Evolutionary conservation across 2,888 invertebrate genomes (phyloP), one percentile per base, ranked within the genome.

Genomic region (Formica aserva): DNA sequence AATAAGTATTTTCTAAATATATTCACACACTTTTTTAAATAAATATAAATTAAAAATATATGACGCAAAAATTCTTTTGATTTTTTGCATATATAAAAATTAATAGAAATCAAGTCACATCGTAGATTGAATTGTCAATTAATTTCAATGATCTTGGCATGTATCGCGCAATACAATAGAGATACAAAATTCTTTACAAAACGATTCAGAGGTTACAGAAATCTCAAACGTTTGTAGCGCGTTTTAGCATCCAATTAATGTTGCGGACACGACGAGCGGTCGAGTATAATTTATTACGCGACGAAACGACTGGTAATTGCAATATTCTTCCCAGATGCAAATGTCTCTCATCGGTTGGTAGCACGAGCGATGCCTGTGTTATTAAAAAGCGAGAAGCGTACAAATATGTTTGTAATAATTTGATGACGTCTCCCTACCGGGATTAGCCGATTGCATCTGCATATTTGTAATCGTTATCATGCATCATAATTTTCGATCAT

Each of bases 281-380:
- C n/a, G 62, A 67, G 83, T 87, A 84, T 89, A 89, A 89, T 89
- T 89, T 88, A 89, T 89, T 84, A 87, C 85, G 78, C 45, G 72
- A 71, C 45, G 89, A 85, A 84, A 83, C 86, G 88, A 82, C 67
- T 60, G 69, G 78, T 82, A 63, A 83, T 88, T 84, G 89, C 89
- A 89, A 90, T 90, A 89, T 90, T 88, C 89, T 89, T 90, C 80
- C 85, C 76, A 87, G 88, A 89, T 87, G 77, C 87, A 86, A 41
- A 63, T 82, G 85, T 82, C 85, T 83, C 83, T 71, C 72, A 87
- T 90, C 86, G 85, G 83, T 71, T 82, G 80, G 77, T 78, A 82
- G 82, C 82, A 89, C 87, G 90, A 90, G 82, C 86, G 88, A 90
- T 86, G 88, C 72, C 18, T 69, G 84, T 63, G 89, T 90, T 90